Base-by-base conservation (phyloP, 2,797 vertebrate species). In the Coracias cyanogaster region DNA sequence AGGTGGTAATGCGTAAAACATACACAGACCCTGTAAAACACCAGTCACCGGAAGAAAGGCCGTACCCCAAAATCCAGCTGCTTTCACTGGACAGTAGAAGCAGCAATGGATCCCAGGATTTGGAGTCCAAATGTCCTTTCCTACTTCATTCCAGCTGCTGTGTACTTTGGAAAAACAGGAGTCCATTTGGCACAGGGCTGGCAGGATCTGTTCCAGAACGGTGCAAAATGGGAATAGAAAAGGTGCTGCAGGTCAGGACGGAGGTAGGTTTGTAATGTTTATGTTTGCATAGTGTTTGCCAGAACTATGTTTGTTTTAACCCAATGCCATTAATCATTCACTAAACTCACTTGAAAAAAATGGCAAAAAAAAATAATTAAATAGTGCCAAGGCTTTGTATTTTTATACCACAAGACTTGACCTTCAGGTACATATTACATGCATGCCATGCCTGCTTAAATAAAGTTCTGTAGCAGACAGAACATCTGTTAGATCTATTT, bases 401-500 rank as follows among this genome's bases (percentile, higher is more conserved):
- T 96, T 96, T 96, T 76, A 54, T 86, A 81, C 37, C 19, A 29
- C 60, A 85, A 82, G 90, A 1, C 73, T 72, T 95, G 93, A 91
- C 95, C 94, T 97, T 96, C 82, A 54, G 19, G 24, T 66, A 66
- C 67, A 20, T 78, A 92, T 94, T 96, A 85, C 33, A 96, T 84
- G 69, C 83, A 94, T 35, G 61, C n/a, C 33, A 29, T 90, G 91
- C 80, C 95, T 91, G 77, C 86, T 91, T 91, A 92, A 94, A 90
- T 78, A 83, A 96, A 96, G 93, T 96, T 97, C 79, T 49, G 1
- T 58, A 96, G 89, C 89, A 96, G 91, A 95, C 85, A 85, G 91
- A 96, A 96, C 91, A 97, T 96, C 96, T 97, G 94, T 87, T 79
- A 94, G 58, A 71, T 81, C 86, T 94, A 84, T 93, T 97, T 95